Evolutionary conservation across 2,797 vertebrate genomes (phyloP), one percentile per base, ranked within the genome.

Genomic region (Myotis pilosus): DNA sequence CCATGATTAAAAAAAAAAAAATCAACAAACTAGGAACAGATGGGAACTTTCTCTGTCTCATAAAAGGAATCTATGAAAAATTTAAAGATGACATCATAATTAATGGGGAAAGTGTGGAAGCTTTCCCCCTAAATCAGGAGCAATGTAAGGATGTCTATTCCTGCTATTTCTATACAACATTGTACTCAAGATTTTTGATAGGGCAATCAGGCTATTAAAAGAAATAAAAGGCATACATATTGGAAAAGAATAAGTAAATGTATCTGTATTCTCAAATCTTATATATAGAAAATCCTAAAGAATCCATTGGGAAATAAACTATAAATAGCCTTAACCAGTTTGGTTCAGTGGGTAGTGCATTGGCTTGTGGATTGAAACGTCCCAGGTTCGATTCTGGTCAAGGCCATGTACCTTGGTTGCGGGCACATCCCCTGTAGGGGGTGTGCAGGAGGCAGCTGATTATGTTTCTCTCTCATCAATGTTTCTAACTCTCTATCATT

Each of bases 201-300:
- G 4, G 68, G 22, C 6, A 62, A 81, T 53, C 44, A 53, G 22
- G 22, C 66, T 80, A 86, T 33, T 57, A 60, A 90, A 57, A 92
- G 28, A 92, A 71, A 44, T 76, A 64, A 92, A 92, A 83, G 8
- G 1, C 38, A 68, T 75, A 71, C 4, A 76, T 15, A 69, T 47
- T 69, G 15, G 13, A 69, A 86, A 81, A 62, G 25, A 90, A 38
- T 68, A 30, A 41, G 5, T 68, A 89, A 79, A 89, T 75, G 89
- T 28, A 89, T 89, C 55, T 81, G 49, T 82, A 51, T 87, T 95
- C 64, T 89, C 30, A 51, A 13, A 36, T 89, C 33, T 69, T 87
- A 38, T 74, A 33, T 81, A 62, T 38, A 76, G 16, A 38, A 81
- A 53, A 91, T 60, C 22, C 33, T 75, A 87, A 80, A 13, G 7